A percentile compares a stretch with the other conserved stretches of the same genome.
These are phyloP conservation scores for Asobara japonica DNA, from an alignment of 1,140 invertebrate species.

Conservation along the genomic window DNA sequence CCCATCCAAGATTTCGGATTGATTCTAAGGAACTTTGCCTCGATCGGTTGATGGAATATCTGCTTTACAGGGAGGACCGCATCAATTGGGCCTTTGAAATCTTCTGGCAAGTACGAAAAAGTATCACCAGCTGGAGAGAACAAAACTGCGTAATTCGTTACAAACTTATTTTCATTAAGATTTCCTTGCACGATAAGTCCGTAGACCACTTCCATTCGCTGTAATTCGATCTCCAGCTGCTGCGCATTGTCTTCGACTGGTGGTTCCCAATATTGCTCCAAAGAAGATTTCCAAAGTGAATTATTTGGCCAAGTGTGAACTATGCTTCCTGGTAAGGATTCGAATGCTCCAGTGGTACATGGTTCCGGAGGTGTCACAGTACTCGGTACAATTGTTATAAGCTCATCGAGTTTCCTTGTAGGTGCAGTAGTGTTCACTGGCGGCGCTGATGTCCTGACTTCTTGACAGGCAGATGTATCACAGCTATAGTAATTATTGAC, in stretches of 20 bases:
- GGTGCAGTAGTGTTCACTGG: not conserved
- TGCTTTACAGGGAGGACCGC: conserved; percentile 69
- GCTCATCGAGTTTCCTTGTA: conserved; percentile 25
- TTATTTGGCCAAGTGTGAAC: conserved; percentile 72
- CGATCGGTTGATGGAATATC: conserved; percentile 75
- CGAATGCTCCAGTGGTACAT: conserved; percentile 64
- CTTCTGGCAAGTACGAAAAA: conserved; percentile 71
- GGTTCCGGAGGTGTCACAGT: conserved; percentile 66
- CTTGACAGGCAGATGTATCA: conserved; percentile 65
- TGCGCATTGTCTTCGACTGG: conserved; percentile 42
- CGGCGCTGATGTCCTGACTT: not conserved
- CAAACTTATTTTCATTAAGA: conserved; percentile 73
- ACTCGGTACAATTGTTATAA: conserved; percentile 57
- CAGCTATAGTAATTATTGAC: conserved; percentile 78
- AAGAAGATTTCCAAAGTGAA: conserved; percentile 59
- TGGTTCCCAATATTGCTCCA: conserved; percentile 72
- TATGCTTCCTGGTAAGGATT: conserved; percentile 51
- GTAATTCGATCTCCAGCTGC: conserved; percentile 77
- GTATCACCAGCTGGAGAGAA: conserved; percentile 73
- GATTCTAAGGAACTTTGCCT: conserved; percentile 77
- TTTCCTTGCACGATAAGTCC: conserved; percentile 77
- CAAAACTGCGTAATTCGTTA: conserved; percentile 79
- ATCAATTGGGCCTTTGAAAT: conserved; percentile 79
- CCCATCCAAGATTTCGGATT: conserved; percentile 81
- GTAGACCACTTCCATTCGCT: conserved; percentile 73